Percentiles rank a stretch among this genome's conserved stretches.
These are phyloP conservation scores for Tetraodon nigroviridis DNA, from an alignment of 2,113 vertebrate species.

Conservation along the genomic window DNA sequence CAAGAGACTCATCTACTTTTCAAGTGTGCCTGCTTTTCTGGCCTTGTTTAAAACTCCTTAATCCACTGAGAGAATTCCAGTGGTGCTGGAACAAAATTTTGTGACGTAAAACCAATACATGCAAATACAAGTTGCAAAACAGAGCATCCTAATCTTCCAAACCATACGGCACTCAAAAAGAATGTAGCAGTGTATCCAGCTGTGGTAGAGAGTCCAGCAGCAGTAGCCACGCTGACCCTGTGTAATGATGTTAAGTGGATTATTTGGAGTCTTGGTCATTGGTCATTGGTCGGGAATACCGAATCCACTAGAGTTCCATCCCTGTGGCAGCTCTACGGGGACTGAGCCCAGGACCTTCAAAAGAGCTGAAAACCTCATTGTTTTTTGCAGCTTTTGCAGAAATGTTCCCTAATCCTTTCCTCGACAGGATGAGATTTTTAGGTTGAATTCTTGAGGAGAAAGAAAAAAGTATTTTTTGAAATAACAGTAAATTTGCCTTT, in stretches of 20 bases:
- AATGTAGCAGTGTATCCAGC: conserved; percentile 51
- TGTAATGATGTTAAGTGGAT: conserved; percentile 64
- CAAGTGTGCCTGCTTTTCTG: conserved; percentile 35
- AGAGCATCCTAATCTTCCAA: conserved; percentile 41
- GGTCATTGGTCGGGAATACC: conserved; percentile 57
- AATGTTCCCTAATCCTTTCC: too few relatives aligned
- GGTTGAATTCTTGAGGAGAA: too few relatives aligned
- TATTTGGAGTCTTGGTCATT: conserved; percentile 59
- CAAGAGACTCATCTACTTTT: conserved; percentile 15
- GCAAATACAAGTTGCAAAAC: conserved; percentile 50
- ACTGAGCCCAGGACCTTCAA: conserved; percentile 27
- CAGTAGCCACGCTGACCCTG: conserved; percentile 48
- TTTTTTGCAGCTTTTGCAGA: neutral
- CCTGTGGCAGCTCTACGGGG: conserved; percentile 40
- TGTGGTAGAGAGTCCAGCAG: conserved; percentile 46
- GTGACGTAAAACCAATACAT: conserved; percentile 36
- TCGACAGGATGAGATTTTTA: too few relatives aligned
- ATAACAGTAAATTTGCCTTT: too few relatives aligned
- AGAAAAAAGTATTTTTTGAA: too few relatives aligned
- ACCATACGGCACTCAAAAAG: conserved; percentile 35
- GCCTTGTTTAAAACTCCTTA: conserved; percentile 22
- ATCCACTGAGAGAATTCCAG: conserved; percentile 34
- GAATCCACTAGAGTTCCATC: conserved; percentile 49
- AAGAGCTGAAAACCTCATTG: conserved; percentile 35
- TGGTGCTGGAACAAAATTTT: conserved; percentile 15